phyloP scores from a whole-genome alignment of 2,888 invertebrate genomes.

The Aproaerema taeniolella region DNA sequence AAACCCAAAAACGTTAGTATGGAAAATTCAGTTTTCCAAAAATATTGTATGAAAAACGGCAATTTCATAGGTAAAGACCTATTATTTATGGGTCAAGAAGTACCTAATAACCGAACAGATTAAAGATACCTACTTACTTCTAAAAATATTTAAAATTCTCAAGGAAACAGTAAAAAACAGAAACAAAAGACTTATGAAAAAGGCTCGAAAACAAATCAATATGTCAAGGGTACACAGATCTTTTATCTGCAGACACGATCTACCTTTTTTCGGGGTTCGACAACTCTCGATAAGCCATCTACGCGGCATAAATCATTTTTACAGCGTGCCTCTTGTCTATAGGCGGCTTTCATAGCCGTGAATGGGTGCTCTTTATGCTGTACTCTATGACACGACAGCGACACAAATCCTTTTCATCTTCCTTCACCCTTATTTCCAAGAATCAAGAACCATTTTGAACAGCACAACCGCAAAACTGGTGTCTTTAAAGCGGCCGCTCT shows the following conservation, averaged over 20 bases:
- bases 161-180: background rate
- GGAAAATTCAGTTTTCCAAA: too few species aligned
- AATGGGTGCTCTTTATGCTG: constrained; percentile 61
- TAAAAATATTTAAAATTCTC: too few species aligned
- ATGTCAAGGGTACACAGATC: constrained; percentile 21
- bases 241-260: constrained; percentile 47
- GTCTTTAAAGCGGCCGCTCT: constrained; percentile 27
- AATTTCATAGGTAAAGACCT: too few species aligned
- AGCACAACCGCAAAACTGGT: too few species aligned
- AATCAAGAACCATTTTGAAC: too few species aligned
- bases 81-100: too few species aligned
- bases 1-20: too few species aligned
- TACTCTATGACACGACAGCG: constrained; percentile 41
- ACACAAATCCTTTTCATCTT: constrained; percentile 18
- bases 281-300: constrained; percentile 58
- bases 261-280: constrained; percentile 51
- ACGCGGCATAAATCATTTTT: constrained; percentile 68
- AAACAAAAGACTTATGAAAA: background rate
- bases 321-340: constrained; percentile 60
- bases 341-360: constrained; percentile 63
- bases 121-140: too few species aligned
- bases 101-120: too few species aligned
- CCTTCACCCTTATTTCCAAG: constrained; percentile 18
- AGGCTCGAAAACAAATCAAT: constrained; percentile 23
- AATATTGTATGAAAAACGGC: too few species aligned